phyloP scores from a whole-genome alignment of 92 coral and sea anemone species.

The Epizoanthus rinbou region DNA sequence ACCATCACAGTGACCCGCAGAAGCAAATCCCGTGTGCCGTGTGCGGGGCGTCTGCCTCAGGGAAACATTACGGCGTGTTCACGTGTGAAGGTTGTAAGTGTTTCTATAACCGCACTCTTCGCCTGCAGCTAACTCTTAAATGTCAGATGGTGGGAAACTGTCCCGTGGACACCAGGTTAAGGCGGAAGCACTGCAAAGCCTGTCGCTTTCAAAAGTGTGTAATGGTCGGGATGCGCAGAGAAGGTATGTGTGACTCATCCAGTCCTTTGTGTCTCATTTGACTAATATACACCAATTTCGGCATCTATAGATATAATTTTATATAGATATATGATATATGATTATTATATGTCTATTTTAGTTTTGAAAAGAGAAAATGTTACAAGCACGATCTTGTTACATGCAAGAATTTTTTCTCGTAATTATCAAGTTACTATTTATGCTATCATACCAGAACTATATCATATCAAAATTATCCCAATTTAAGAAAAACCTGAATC shows the following conservation, averaged over 20 bases:
- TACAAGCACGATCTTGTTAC: no score
- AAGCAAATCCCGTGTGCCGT: constrained; percentile 25
- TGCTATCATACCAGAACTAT: no score
- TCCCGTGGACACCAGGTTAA: neutral
- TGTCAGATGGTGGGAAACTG: constrained; percentile 12
- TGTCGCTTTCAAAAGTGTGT: constrained; percentile 36
- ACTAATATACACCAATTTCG: no score
- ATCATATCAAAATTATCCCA: no score
- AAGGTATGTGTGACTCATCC: neutral
- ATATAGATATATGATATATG: no score
- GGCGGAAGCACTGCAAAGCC: constrained; percentile 14
- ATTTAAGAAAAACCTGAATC: no score
- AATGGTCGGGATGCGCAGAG: constrained; percentile 18
- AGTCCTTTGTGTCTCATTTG: neutral
- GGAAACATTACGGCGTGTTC: constrained; percentile 28
- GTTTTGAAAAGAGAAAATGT: no score
- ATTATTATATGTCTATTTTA: no score
- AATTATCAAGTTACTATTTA: no score
- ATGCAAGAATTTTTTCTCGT: no score
- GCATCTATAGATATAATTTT: no score
- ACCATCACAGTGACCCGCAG: neutral
- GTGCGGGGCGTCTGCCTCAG: constrained; percentile 9
- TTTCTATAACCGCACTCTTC: constrained; percentile 7
- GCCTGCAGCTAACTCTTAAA: neutral
- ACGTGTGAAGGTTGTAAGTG: constrained; percentile 36